Conservation (phyloP, 2,888 invertebrate genomes). For the Microchrysa polita region DNA sequence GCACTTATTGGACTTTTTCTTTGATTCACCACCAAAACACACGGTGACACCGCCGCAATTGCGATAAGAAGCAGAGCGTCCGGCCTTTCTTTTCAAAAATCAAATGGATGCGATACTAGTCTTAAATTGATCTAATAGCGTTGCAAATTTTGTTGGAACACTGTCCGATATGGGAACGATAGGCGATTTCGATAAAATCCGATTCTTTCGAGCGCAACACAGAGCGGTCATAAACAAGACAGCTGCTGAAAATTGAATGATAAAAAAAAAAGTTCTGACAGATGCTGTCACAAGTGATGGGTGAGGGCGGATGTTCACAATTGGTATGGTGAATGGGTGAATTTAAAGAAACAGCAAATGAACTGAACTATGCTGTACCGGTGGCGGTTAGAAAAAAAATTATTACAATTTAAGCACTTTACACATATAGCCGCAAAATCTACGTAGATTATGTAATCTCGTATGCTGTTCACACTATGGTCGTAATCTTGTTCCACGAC, state of each 20-base stretch:
- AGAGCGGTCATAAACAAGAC: conserved; percentile 40
- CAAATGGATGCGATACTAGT: too few species aligned
- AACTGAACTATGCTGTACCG: neutral
- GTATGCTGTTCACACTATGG: too few species aligned
- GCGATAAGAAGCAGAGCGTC: too few species aligned
- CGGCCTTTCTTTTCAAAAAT: too few species aligned
- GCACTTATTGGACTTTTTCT: neutral
- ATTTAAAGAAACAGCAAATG: neutral
- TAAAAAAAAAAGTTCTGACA: conserved; percentile 41
- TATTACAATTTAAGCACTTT: too few species aligned
- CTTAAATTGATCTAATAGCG: too few species aligned
- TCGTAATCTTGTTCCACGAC: too few species aligned
- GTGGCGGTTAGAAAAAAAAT: too few species aligned
- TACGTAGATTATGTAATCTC: too few species aligned
- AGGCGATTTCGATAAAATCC: conserved; percentile 1
- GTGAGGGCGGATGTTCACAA: conserved; percentile 20
- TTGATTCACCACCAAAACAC: neutral
- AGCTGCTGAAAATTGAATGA: too few species aligned
- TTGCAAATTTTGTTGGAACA: too few species aligned
- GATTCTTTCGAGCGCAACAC: neutral
- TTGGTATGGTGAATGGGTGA: conserved; percentile 1
- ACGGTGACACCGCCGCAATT: neutral
- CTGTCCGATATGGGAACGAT: neutral
- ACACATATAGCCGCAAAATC: too few species aligned
- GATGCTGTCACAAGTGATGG: neutral